Evolutionary conservation across 1,140 invertebrate species (phyloP).

Genomic region (Chironomus striatipennis): DNA sequence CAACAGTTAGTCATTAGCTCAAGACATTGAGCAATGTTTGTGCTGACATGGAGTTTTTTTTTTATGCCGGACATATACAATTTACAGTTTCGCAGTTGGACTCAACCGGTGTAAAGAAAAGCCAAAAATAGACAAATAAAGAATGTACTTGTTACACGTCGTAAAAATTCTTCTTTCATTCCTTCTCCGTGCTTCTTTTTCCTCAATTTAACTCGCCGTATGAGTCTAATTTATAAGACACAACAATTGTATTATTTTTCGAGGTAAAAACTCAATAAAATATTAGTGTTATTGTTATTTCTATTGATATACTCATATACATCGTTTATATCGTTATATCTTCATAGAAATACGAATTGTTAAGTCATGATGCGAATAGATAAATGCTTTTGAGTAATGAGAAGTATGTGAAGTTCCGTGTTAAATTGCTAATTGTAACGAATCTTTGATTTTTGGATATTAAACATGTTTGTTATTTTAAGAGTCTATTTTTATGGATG

Average conservation of each 20-base stretch:
- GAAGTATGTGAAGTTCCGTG: too few relatives aligned
- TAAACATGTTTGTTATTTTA: too few relatives aligned
- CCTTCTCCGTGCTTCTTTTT: background rate
- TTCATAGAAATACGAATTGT: too few relatives aligned
- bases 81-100: conserved; percentile 6
- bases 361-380: too few relatives aligned
- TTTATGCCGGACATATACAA: background rate
- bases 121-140: conserved; percentile 17
- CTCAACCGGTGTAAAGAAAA: background rate
- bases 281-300: conserved; percentile 20
- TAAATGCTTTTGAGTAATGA: too few relatives aligned
- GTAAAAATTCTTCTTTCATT: conserved; percentile 11
- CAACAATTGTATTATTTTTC: background rate
- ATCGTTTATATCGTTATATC: too few relatives aligned
- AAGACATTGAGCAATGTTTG: background rate
- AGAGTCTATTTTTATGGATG: too few relatives aligned
- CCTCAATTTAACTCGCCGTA: background rate
- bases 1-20: conserved; percentile 1
- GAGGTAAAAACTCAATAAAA: conserved; percentile 17
- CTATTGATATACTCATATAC: background rate
- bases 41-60: background rate
- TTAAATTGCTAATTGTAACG: too few relatives aligned
- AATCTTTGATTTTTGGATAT: too few relatives aligned
- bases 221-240: conserved; percentile 20
- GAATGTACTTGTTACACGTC: conserved; percentile 21